Evolutionary conservation across 2,797 vertebrate genomes (phyloP), one percentile per base, ranked within the genome.

Genomic region (Halcyon leucocephala): DNA sequence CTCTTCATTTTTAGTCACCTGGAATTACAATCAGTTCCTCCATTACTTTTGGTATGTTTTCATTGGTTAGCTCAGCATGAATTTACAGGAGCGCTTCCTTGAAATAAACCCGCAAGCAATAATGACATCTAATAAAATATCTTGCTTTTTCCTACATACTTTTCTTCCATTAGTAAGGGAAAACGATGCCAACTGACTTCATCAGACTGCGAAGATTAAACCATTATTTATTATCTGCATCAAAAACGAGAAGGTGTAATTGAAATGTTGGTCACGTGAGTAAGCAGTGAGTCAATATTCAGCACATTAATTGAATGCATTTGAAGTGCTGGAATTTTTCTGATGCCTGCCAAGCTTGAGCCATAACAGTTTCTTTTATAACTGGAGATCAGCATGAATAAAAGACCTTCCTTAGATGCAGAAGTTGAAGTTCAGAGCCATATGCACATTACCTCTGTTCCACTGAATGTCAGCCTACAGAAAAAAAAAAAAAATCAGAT

Each of bases 261-360:
- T 92, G 88, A 91, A 96, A 86, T 44, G 55, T 60, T 77, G 64
- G 69, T 71, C 74, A 87, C 20, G 3, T 91, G 55, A 88, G 62
- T 65, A 94, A 94, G 82, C 81, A 67, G 33, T 64, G 60, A 95
- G 86, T 95, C 95, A 93, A 95, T 89, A 88, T 69, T 88, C 91
- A 41, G 86, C 35, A 66, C 25, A 55, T 85, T 93, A 97, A 76
- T 6, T 70, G 49, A 94, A 93, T 33, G 37, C 66, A 80, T 85
- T 70, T 74, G 76, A 80, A 94, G 57, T 39, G 35, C 48, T 76
- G 65, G 80, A 82, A 80, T 84, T 90, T 85, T 83, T 82, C 90
- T 88, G 65, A 89, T 81, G 71, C 26, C 49, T 89, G 86, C 64
- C 90, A 91, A 85, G 67, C 77, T 9, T 46, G 10, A 96, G 72